phyloP scores from a whole-genome alignment of 2,797 vertebrate genomes.

The Sparus aurata region DNA sequence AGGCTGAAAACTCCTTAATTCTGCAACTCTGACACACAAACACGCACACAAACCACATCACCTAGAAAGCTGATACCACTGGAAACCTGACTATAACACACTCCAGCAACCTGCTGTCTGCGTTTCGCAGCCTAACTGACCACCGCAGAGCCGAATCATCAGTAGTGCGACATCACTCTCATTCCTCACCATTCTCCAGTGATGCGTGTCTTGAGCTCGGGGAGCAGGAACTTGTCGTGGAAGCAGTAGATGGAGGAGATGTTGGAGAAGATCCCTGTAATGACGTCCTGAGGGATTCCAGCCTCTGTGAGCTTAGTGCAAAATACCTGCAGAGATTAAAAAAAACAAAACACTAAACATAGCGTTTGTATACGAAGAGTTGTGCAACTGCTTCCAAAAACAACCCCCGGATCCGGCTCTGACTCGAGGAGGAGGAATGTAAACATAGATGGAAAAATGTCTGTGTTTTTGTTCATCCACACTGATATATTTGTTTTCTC shows the following conservation, averaged over 20 bases:
- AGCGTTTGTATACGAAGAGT: background rate
- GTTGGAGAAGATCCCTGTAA: slow-evolving; percentile 98
- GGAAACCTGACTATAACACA: slow-evolving; percentile 25
- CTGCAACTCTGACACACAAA: slow-evolving; percentile 38
- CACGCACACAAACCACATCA: slow-evolving; percentile 12
- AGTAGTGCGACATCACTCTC: background rate
- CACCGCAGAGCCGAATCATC: background rate
- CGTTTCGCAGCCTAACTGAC: slow-evolving; percentile 14
- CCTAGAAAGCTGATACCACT: slow-evolving; percentile 11
- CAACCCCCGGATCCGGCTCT: background rate
- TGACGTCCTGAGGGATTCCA: slow-evolving; percentile 93
- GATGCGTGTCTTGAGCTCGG: slow-evolving; percentile 94
- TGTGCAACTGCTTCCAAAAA: slow-evolving; percentile 1
- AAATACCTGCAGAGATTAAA: slow-evolving; percentile 89
- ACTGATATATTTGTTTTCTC: background rate
- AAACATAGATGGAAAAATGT: slow-evolving; percentile 20
- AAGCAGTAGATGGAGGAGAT: slow-evolving; percentile 98
- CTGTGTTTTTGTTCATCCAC: slow-evolving; percentile 16
- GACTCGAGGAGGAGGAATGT: slow-evolving; percentile 1
- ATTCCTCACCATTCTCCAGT: slow-evolving; percentile 92
- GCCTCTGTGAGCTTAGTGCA: slow-evolving; percentile 93
- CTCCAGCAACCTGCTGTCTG: slow-evolving; percentile 18
- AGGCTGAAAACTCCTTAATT: slow-evolving; percentile 32
- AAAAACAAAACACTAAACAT: background rate
- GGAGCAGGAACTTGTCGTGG: slow-evolving; percentile 96